Evolutionary conservation across 2,888 invertebrate species (phyloP), one percentile per base, ranked within the genome.

Genomic region (Sturmia bella): DNA sequence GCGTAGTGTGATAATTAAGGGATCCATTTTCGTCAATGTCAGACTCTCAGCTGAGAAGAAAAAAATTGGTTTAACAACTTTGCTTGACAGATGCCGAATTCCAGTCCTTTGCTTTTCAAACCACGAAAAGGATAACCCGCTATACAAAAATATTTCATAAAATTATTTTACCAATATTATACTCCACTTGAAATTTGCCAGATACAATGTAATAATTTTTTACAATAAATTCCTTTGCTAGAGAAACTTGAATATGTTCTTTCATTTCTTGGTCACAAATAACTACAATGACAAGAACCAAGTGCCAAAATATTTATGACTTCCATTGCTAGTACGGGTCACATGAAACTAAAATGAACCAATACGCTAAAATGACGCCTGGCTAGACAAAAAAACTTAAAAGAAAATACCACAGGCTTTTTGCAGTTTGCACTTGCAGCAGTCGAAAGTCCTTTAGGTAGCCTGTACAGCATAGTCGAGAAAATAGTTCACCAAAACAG

Each of bases 321-420:
- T 77, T 48, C 41, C 48, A 70, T 13, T 48, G 63, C 70, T 39
- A 32, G 52, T 57, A 56, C 39, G 63, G 77, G 77, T 77, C 77
- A 56, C 32, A 37, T 61, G 56, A 70, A 70, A 70, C 39, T 70
- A 15, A 63, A 70, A 56, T 45, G 27, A 56, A 63, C 70, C 56
- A 77, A 61, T 70, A 70, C 61, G 54, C 54, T 61, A 54, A 61
- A 69, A 69, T 76, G 70, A 63, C 48, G 63, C 48, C 48, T 63
- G 77, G 77, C 70, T 70, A 77, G 77, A 77, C 77, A 63, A 48
- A 48, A 77, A 27, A 63, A 32, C 48, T 48, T 19, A n/a, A 77
- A 27, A 70, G 27, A 54, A 52, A 19, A 15, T 2, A 50, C 39
- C 48, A 70, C 32, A 69, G 59, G 24, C 54, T 45, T n/a, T n/a